Base-by-base conservation (phyloP, 2,888 invertebrate species). In the Iphiclides podalirius region DNA sequence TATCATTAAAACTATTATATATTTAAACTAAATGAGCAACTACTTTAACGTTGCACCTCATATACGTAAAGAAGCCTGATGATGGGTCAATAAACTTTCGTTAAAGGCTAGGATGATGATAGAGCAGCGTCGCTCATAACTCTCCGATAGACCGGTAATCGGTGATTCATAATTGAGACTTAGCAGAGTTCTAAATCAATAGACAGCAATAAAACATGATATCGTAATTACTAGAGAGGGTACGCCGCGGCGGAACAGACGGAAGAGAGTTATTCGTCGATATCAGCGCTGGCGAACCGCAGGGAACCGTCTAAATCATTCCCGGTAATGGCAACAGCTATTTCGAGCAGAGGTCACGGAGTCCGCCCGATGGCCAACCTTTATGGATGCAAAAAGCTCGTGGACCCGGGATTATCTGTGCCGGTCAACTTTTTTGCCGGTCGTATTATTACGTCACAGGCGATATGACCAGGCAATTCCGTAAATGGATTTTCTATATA, bases 321-420 rank as follows among this genome's bases (percentile, higher is more conserved):
- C 68, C 76, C 72, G 6, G 70, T 80, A 83, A 86, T 83, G 79
- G 79, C 78, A 75, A 77, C 73, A 75, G 71, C 76, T 75, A 80
- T 80, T 81, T 75, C 75, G 73, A 77, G 68, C 78, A 75, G 74
- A 81, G 83, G 81, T 85, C 86, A 86, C 83, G 83, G 80, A 74
- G 72, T 72, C 72, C 72, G 75, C 64, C 61, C 71, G 74, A 73
- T 72, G 70, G 71, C 60, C 66, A 66, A 74, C 78, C 75, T 82
- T 84, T 81, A 81, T 73, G 66, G 66, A 67, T 67, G 75, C 77
- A 79, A 79, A 80, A 82, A 79, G 66, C 42, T 64, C 59, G 54
- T 61, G 57, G 64, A 63, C 62, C 58, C 61, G 61, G 64, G 60
- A 77, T 74, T 75, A 71, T 77, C 70, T 76, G 52, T 57, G 63